phyloP scores from a whole-genome alignment of 2,797 vertebrate genomes.

The Lepilemur septentrionalis region DNA sequence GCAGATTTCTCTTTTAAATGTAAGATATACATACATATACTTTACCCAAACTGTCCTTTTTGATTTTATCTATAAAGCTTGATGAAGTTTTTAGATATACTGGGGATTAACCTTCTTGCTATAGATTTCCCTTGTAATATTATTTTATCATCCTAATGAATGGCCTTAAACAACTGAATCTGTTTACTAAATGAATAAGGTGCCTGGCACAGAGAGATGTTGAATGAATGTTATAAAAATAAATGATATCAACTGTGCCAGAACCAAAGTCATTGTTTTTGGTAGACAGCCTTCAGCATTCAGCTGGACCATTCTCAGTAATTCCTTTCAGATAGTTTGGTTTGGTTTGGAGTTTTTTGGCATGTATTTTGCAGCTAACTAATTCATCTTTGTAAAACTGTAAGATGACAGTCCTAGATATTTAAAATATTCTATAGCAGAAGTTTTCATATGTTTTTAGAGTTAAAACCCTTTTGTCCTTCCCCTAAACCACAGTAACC shows the following conservation, averaged over 20 bases:
- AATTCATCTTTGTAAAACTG: background rate
- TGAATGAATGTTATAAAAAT: background rate
- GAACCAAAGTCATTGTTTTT: background rate
- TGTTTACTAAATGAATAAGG: background rate
- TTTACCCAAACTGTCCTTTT: background rate
- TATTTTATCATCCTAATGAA: background rate
- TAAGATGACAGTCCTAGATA: background rate
- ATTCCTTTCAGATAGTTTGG: background rate
- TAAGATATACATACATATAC: background rate
- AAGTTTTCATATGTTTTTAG: background rate
- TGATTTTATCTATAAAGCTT: background rate
- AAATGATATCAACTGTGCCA: background rate
- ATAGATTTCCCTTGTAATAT: background rate
- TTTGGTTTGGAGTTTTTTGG: background rate
- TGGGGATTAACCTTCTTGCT: background rate
- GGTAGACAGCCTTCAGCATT: too few species aligned
- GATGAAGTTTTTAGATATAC: background rate
- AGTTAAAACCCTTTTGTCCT: background rate
- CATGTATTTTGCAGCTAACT: background rate
- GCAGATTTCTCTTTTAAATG: background rate
- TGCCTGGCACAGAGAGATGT: background rate
- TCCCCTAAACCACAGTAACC: background rate
- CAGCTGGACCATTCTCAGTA: background rate
- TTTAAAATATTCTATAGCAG: background rate
- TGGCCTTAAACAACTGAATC: conserved; percentile 9